phyloP scores from a whole-genome alignment of 1,140 invertebrate species.

The Idris sp. region DNA sequence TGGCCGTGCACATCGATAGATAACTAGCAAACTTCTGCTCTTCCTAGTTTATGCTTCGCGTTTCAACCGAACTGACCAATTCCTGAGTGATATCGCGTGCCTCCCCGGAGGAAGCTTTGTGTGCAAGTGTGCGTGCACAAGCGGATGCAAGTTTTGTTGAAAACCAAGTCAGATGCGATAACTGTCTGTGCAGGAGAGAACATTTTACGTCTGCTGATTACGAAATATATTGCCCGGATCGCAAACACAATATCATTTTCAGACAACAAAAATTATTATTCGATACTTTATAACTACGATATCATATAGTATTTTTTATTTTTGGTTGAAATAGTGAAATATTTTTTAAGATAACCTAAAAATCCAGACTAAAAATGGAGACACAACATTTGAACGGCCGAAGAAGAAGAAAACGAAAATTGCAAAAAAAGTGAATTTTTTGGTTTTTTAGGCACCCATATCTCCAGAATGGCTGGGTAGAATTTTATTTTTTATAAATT shows the following conservation, averaged over 20 bases:
- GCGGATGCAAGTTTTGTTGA: slow-evolving; percentile 47
- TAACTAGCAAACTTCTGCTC: slow-evolving; percentile 67
- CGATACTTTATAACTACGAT: no score
- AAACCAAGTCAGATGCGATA: slow-evolving; percentile 54
- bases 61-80: slow-evolving; percentile 64
- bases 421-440: no score
- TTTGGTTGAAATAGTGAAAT: no score
- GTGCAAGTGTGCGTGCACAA: background rate
- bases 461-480: no score
- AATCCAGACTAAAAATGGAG: no score
- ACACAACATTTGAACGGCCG: no score
- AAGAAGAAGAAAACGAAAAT: no score
- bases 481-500: no score
- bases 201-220: slow-evolving; percentile 55
- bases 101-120: slow-evolving; percentile 40
- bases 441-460: no score
- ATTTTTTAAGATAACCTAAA: no score
- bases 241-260: slow-evolving; percentile 51
- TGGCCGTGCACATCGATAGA: slow-evolving; percentile 65
- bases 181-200: slow-evolving; percentile 46
- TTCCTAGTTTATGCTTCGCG: slow-evolving; percentile 64
- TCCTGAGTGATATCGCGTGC: slow-evolving; percentile 61
- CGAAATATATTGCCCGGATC: slow-evolving; percentile 48
- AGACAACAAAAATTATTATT: no score
- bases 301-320: no score